These are phyloP conservation scores for Papilio protenor DNA, from an alignment of 2,888 invertebrate genomes.

Conservation along the genomic window DNA sequence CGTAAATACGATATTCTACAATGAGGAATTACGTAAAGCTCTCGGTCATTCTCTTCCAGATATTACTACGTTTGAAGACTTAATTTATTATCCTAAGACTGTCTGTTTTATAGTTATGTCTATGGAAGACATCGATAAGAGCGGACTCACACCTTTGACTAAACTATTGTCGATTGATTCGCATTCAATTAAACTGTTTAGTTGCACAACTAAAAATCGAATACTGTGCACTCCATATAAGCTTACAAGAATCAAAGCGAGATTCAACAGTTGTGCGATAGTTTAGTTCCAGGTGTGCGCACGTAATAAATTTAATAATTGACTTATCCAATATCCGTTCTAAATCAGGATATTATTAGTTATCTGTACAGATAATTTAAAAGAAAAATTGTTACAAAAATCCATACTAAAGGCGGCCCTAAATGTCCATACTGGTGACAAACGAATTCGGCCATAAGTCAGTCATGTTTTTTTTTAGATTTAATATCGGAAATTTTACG, in stretches of 20 bases:
- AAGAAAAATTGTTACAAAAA: background rate
- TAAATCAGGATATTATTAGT: background rate
- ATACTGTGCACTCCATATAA: too few relatives aligned
- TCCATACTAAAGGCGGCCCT: background rate
- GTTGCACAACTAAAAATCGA: too few relatives aligned
- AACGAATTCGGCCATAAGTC: background rate
- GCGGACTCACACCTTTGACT: too few relatives aligned
- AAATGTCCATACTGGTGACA: background rate
- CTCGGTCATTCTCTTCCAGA: constrained; percentile 24
- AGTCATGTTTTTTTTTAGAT: background rate
- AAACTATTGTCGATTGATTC: too few relatives aligned
- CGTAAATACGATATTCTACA: constrained; percentile 36
- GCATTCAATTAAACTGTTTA: too few relatives aligned
- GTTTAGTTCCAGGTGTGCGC: too few relatives aligned
- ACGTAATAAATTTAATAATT: too few relatives aligned
- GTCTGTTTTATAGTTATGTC: background rate
- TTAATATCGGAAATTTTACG: background rate
- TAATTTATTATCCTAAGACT: constrained; percentile 6
- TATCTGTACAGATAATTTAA: too few relatives aligned
- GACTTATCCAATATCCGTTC: too few relatives aligned
- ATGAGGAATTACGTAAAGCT: constrained; percentile 39
- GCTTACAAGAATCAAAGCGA: too few relatives aligned
- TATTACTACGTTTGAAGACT: constrained; percentile 26
- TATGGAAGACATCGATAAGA: too few relatives aligned
- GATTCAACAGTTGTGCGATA: too few relatives aligned